Base-by-base conservation (phyloP, 2,888 invertebrate genomes). In the Epinotia brunnichana region DNA sequence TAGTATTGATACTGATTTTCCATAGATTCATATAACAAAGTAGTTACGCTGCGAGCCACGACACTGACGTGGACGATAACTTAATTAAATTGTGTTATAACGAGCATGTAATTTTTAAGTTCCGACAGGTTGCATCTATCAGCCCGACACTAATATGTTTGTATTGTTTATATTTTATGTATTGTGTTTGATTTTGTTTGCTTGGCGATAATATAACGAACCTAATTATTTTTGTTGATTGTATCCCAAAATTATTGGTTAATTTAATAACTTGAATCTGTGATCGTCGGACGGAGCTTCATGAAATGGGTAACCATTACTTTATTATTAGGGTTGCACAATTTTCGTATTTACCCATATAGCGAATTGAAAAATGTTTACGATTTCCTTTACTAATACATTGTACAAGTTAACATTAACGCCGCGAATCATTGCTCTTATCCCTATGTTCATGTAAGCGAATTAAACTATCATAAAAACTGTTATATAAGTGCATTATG, bases 181-280 rank as follows among this genome's bases (percentile, higher is more conserved):
- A 21, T n/a, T 54, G 7, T 7, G 53, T 60, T 56, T 5, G 59
- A 15, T 64, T 5, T 2, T 56, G 29, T 72, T 62, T 68, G 72
- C 72, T 62, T 57, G 17, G 72, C 72, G 72, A 72, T 63, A 48
- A 21, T 3, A 54, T 51, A 51, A 29, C 7, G 7, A n/a, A 11
- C 0, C 0, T 51, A 17, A 17, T 17, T 9, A 10, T 21, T 11
- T 53, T 24, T 61, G 44, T 35, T 44, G 3, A 1, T 15, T 13
- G 15, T 15, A 48, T 48, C 7, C 48, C 5, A n/a, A 5, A n/a
- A 48, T n/a, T n/a, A 48, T 48, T 35, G 0, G 35, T 35, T 35
- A 9, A 48, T 2, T n/a, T 2, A 41, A n/a, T 2, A 48, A 48
- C 7, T 48, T 5, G 48, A 48, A n/a, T 7, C 48, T 5, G n/a